Evolutionary conservation across 2,888 invertebrate species (phyloP), one percentile per base, ranked within the genome.

Genomic region (Crocallis elinguaria): DNA sequence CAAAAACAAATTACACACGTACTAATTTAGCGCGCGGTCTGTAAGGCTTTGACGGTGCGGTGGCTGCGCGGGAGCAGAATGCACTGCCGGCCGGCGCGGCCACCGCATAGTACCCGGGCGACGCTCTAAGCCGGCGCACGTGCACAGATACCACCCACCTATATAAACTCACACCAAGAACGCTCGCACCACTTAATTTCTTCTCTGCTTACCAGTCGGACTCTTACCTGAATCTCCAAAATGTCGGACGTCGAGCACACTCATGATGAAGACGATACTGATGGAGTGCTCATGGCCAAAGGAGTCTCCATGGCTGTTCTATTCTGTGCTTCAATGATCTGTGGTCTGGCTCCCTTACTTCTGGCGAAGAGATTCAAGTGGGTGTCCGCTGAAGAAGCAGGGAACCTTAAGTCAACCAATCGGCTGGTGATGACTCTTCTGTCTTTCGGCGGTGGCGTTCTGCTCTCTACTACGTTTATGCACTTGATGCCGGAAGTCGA

Each of bases 371-470:
- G 92, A 78, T 93, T 95, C 64, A 92, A 93, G 25, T 94, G 94
- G 94, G 77, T 93, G 43, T 73, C 88, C 0, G 71, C 84, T 0
- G 84, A 86, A 8, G 88, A 92, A 13, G 89, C 92, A 0, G 88
- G 89, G 39, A 84, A 83, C 54, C 81, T 92, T 25, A 88, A 86
- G 64, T 79, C 85, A 3, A 93, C 92, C 6, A 92, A 92, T 64
- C 76, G 75, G 58, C 68, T 93, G 13, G 93, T 95, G 19, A 91
- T 93, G 69, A 84, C 94, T 12, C 80, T 96, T 16, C 86, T 97
- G 14, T 94, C 95, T n/a, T 95, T 96, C 62, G 97, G 96, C 11
- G 97, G 96, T n/a, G 97, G 97, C 7, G 96, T 97, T 0, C 86
- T 97, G 12, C 84, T 97, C 29, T 94, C 95, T 58, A 97, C 97